Conservation (phyloP, 2,113 vertebrate species). For the Cephalopholis sonnerati region DNA sequence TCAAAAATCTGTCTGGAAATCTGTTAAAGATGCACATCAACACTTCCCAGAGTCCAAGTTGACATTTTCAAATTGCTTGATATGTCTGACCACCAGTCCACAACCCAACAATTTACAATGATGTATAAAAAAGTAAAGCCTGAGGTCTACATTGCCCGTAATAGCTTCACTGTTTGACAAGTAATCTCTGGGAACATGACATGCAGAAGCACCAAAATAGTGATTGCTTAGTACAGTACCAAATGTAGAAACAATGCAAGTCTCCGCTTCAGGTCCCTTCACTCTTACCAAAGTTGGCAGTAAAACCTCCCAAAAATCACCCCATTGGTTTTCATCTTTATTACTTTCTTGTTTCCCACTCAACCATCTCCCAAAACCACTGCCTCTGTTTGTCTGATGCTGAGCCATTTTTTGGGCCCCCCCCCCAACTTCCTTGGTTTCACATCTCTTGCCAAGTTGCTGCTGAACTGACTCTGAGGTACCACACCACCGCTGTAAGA, state of each 20-base stretch:
- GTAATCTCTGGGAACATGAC: background rate
- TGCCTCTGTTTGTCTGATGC: conserved; percentile 60
- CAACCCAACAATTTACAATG: background rate
- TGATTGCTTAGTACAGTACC: background rate
- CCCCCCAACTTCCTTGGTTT: conserved; percentile 48
- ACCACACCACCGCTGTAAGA: conserved; percentile 44
- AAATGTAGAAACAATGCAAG: conserved; percentile 20
- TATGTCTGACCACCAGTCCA: background rate
- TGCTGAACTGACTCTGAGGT: conserved; percentile 57
- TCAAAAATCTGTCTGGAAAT: background rate
- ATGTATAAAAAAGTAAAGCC: background rate
- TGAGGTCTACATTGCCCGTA: background rate
- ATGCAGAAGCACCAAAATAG: background rate
- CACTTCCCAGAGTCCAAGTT: background rate
- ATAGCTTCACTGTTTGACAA: background rate
- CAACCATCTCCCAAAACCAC: conserved; percentile 47
- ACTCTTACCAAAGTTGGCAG: conserved; percentile 4
- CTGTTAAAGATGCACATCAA: background rate
- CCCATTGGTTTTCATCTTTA: conserved; percentile 36
- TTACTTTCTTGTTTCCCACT: conserved; percentile 28
- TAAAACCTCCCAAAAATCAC: conserved; percentile 12
- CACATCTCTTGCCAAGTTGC: conserved; percentile 76
- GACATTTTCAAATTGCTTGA: background rate
- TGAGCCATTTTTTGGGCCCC: conserved; percentile 49
- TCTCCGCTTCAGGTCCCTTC: conserved; percentile 8